Evolutionary conservation across 92 coral and sea anemone genomes (phyloP), one percentile per base, ranked within the genome.

Genomic region (Paramuricea clavata): DNA sequence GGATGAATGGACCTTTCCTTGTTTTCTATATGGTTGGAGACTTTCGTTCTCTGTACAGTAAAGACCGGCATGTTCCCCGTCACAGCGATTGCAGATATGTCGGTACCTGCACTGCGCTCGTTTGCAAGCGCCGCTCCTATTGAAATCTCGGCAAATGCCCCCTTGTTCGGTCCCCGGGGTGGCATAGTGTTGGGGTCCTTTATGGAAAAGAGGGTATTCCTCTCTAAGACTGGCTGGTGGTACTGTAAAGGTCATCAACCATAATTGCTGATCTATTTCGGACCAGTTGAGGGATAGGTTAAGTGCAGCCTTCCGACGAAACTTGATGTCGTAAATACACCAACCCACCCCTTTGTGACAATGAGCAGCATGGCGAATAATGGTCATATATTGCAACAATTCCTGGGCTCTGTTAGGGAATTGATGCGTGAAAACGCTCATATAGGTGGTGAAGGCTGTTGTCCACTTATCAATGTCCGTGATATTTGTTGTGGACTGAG

Each of bases 221-320:
- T 86, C 90, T 30, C 31, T 61, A 0, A 90, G 39, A 13, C 22
- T 79, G 17, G 74, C 44, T 21, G 87, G 90, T 2, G 87, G 54
- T 59, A 90, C 90, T 0, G 93, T 90, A 56, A 90, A 90, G 6
- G 81, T 81, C 11, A 75, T 90, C 2, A 90, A 60, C 90, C 90
- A 90, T 12, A 90, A 21, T 15, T 90, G 93, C 62, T n/a, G n/a
- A n/a, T n/a, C n/a, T 86, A 85, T 30, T 21, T 59, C 42, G 17
- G 90, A 90, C 85, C 93, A 90, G 5, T 81, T 76, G 3, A 82
- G 78, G 61, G 90, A n/a, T 69, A 70, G 81, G 50, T 85, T 43
- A 8, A 49, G 30, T 68, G 83, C 52, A 6, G 93, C 93, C 35
- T 89, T 85, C 30, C 82, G 87, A 27, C 89, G 68, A 19, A 89